Base-by-base conservation (phyloP, 1,140 invertebrate species). In the Heliconius nattereri region DNA sequence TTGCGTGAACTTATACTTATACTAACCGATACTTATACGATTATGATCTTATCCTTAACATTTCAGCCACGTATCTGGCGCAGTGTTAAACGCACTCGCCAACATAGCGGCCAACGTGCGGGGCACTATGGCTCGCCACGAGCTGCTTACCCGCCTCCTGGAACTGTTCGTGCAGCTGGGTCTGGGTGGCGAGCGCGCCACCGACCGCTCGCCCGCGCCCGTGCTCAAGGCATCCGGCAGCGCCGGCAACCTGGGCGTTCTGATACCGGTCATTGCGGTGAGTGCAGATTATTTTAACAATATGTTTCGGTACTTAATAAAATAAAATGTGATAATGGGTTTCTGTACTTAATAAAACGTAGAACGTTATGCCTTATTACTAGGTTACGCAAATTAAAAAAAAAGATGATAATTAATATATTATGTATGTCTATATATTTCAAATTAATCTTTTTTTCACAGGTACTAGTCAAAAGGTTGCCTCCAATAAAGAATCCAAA, bases 121-220 rank as follows among this genome's bases (percentile, higher is more conserved):
- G 85, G 98, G 98, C 20, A 98, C 99, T 85, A 92, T 95, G 7
- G 98, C 98, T 79, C 97, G 99, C 91, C 96, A 97, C 75, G 98
- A 99, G 84, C 95, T 99, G 40, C 91, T 99, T 19, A 96, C 97
- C 2, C 96, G 98, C 75, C 95, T 99, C 35, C 93, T 99, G 19
- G 99, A 99, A 95, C 94, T 99, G 20, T 99, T 99, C 95, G 99
- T 99, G 5, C 98, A 99, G 87, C 96, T 99, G 73, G 99, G 99
- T 0, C 94, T 99, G 29, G 99, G 99, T 91, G 98, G 98, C 0
- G 99, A 99, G 95, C 95, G 98, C 74, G 98, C 98, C 52, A 98
- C 97, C 79, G 98, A 99, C 87, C 97, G 98, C 90, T 97, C 97
- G 37, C 97, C 98, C 60, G 95, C 95, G 54, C 95, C 92, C 16